Evolutionary conservation across 2,797 vertebrate genomes (phyloP), one percentile per base, ranked within the genome.

Genomic region (Myotis planiceps): DNA sequence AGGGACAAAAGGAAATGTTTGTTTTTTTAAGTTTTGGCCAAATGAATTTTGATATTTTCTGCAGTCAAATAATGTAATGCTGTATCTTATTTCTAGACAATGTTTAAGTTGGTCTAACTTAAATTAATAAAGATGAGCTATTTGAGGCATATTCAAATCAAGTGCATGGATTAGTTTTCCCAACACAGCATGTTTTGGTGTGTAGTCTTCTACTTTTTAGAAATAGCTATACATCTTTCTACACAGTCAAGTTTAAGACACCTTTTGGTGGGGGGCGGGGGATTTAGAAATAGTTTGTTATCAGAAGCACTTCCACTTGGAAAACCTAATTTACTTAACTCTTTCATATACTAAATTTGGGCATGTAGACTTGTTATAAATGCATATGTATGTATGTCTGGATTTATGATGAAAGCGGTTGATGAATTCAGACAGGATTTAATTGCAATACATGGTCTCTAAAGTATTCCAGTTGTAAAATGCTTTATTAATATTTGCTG

Each of bases 131-230:
- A 97, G 93, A 94, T 96, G 87, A 92, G 88, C 78, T 95, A 96
- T 97, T 93, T 81, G 96, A 93, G 82, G 95, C 39, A 84, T 97
- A 98, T 34, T 96, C 94, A 97, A 94, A 94, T 98, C 94, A 97
- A 95, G 94, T 98, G 98, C 98, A 98, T 98, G 98, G 96, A 79
- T 98, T 97, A 97, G 91, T 97, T 98, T 98, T 98, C 90, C 96
- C 85, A 95, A 98, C 87, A 86, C 63, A 98, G 98, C 98, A 98
- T 98, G 98, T 95, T 98, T 98, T 98, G 96, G 84, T 98, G 93
- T 98, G 92, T 97, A 97, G 82, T 81, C 32, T 94, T 92, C 83
- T 83, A 94, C 75, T 97, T 93, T 97, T 97, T 97, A 98, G 98
- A 97, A 97, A 97, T 98, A 98, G 97, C 96, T 97, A 96, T 98